Evolutionary conservation across 2,888 invertebrate genomes (phyloP).

Genomic region (Sarcophaga subvicina): DNA sequence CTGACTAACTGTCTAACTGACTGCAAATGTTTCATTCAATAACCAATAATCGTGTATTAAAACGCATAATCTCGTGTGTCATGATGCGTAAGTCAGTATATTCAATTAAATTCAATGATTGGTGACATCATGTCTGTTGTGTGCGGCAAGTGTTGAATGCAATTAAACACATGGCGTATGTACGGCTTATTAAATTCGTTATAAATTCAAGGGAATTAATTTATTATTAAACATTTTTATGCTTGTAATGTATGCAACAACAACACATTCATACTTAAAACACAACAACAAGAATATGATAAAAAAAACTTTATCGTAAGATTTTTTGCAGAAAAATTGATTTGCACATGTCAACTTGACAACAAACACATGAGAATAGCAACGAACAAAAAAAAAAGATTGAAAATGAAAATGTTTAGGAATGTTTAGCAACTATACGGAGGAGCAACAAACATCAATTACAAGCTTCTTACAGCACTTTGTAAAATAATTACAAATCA

Average conservation of each 20-base stretch:
- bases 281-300: constrained; percentile 22
- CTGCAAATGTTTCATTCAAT: constrained; percentile 61
- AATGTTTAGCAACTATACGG: not conserved
- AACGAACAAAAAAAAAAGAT: not conserved
- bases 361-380: constrained; percentile 14
- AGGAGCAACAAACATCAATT: too few species aligned
- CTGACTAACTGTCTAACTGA: too few species aligned
- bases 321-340: constrained; percentile 39
- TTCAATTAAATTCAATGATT: not conserved
- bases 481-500: too few species aligned
- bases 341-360: constrained; percentile 50
- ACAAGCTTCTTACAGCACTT: too few species aligned
- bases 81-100: not conserved
- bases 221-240: constrained; percentile 4
- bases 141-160: not conserved
- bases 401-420: not conserved
- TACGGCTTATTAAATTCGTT: not conserved
- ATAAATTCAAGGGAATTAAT: not conserved
- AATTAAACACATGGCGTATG: not conserved
- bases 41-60: constrained; percentile 6
- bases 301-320: constrained; percentile 39
- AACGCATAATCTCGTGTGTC: not conserved
- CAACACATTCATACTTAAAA: not conserved
- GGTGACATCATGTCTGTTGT: not conserved
- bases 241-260: not conserved